Evolutionary conservation across 2,797 vertebrate genomes (phyloP).

Genomic region (Choloepus didactylus): DNA sequence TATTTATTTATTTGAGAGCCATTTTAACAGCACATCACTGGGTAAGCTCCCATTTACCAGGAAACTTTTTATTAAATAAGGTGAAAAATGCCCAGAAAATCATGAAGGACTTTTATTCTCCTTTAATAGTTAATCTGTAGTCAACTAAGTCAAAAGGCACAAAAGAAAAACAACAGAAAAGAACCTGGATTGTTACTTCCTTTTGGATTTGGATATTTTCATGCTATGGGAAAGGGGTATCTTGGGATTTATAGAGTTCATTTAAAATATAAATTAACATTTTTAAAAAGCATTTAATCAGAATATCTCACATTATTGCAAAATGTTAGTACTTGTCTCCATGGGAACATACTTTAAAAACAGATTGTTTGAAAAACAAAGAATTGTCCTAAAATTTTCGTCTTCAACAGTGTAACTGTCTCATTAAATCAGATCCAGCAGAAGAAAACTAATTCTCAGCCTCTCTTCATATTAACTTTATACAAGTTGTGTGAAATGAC

Average conservation of each 20-base stretch:
- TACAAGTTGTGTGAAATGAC: background rate
- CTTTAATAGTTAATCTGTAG: background rate
- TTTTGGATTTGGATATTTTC: background rate
- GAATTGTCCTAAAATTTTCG: background rate
- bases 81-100: background rate
- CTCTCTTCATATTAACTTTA: background rate
- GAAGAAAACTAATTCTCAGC: background rate
- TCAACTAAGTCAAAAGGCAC: background rate
- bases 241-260: background rate
- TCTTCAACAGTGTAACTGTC: background rate
- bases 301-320: constrained; percentile 18
- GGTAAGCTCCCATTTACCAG: background rate
- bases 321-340: constrained; percentile 52
- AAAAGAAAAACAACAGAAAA: background rate
- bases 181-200: background rate
- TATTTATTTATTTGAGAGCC: background rate
- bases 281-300: constrained; percentile 41
- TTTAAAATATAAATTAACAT: constrained; percentile 9
- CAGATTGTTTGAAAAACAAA: constrained; percentile 55
- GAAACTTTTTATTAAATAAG: background rate
- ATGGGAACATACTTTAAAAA: constrained; percentile 18
- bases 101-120: background rate
- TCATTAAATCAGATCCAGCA: background rate
- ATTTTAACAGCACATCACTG: no score
- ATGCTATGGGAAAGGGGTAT: constrained; percentile 4